Evolutionary conservation across 2,888 invertebrate species (phyloP), one percentile per base, ranked within the genome.

Genomic region (Tinea trinotella): DNA sequence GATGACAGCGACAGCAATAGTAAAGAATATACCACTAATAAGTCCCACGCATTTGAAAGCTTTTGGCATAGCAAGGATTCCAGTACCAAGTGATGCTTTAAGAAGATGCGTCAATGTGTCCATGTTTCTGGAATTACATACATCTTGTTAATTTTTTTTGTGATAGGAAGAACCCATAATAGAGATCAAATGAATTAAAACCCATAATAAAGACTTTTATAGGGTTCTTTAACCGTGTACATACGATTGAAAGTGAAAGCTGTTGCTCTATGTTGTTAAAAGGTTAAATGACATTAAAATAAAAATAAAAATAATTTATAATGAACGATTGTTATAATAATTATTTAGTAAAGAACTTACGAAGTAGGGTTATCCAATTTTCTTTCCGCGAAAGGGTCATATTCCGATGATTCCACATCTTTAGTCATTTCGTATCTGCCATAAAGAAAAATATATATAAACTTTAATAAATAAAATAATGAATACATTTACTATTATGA

Each of bases 61-160:
- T 56, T 90, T 88, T 0, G 98, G 98, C 94, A 99, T 96, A 1
- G 98, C 90, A 60, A 99, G 88, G 68, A 99, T 97, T 48, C 99
- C 99, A 6, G 98, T 98, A 19, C 99, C 99, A 56, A 99, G 89
- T 30, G 97, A 97, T 4, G 97, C 98, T 79, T 98, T 99, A 64
- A 98, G 86, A 59, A 99, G 88, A 88, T 98, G 97, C 62, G 96
- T 96, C 62, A 98, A 86, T 0, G 97, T 96, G 73, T 96, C 95
- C 81, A 90, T 90, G 80, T 96, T 94, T 59, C 97, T 97, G 79
- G n/a, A 86, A 65, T 40, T 20, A 53, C 20, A 44, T 22, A 22
- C 19, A 46, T 4, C 9, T 56, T 7, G 54, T 24, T 12, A 10
- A 53, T 54, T 44, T n/a, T 44, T 20, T 13, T 7, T 48, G 50